A percentile compares a stretch with the other conserved stretches of the same genome.
Evolutionary conservation across 2,888 invertebrate species (phyloP).

Genomic region (Dasypogon diadema): DNA sequence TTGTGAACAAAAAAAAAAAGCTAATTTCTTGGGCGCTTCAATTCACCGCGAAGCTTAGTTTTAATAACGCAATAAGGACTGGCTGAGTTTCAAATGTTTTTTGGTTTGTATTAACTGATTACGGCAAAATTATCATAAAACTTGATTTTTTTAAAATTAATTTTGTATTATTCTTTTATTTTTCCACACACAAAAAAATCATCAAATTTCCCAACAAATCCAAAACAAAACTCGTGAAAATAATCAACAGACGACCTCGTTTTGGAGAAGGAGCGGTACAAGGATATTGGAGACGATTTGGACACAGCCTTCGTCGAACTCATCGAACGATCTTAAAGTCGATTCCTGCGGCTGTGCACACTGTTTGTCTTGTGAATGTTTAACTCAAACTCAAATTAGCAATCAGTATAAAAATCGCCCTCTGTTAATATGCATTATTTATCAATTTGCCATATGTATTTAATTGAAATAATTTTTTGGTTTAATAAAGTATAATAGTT

Average conservation of each 20-base stretch:
- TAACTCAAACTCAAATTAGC: constrained; percentile 37
- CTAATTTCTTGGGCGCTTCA: too few relatives aligned
- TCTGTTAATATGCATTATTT: background rate
- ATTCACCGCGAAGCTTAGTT: too few relatives aligned
- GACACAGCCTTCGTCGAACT: constrained; percentile 98
- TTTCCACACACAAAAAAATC: constrained; percentile 25
- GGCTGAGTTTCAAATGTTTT: background rate
- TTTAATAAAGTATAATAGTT: constrained; percentile 40
- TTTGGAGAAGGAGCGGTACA: constrained; percentile 99
- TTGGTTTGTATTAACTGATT: constrained; percentile 30
- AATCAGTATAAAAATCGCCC: background rate
- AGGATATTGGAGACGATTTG: constrained; percentile 99
- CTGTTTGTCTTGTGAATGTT: constrained; percentile 32
- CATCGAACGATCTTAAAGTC: constrained; percentile 78
- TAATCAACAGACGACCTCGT: constrained; percentile 87
- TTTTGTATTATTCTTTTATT: constrained; percentile 57
- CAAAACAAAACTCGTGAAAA: constrained; percentile 2
- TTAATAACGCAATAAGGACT: too few relatives aligned
- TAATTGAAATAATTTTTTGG: constrained; percentile 20
- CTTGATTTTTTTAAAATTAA: constrained; percentile 6
- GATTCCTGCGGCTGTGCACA: background rate
- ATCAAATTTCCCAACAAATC: too few relatives aligned
- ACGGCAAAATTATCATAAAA: background rate
- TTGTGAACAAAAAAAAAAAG: too few relatives aligned
- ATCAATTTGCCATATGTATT: constrained; percentile 13